phyloP scores from a whole-genome alignment of 2,888 invertebrate genomes.

The Acholoe squamosa region DNA sequence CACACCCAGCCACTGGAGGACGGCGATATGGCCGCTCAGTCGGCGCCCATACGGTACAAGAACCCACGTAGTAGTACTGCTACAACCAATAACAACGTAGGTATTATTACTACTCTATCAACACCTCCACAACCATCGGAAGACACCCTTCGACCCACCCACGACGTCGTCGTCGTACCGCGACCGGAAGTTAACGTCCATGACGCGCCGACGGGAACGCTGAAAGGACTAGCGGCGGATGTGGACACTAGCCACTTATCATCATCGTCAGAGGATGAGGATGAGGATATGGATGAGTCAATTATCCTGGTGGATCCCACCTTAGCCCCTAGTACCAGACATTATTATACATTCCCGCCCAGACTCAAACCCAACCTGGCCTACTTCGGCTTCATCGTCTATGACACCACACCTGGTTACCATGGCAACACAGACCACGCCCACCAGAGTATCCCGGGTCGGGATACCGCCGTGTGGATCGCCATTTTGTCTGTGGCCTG shows the following conservation, averaged over 20 bases:
- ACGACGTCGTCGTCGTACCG: not conserved
- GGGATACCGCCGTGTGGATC: not conserved
- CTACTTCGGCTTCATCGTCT: conserved; percentile 33
- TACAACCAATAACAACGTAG: no score
- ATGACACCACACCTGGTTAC: conserved; percentile 37
- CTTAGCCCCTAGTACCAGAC: not conserved
- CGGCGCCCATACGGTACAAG: not conserved
- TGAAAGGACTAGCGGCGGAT: not conserved
- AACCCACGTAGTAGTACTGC: no score
- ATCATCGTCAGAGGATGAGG: not conserved
- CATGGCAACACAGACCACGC: not conserved
- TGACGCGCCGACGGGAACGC: not conserved
- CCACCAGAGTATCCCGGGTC: not conserved
- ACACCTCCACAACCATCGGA: not conserved
- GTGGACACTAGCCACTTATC: no score
- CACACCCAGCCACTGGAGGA: not conserved
- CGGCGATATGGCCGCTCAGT: not conserved
- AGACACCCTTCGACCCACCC: not conserved
- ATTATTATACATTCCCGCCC: not conserved
- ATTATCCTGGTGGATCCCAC: not conserved
- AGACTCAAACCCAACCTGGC: conserved; percentile 5
- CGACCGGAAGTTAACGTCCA: not conserved
- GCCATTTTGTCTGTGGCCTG: not conserved
- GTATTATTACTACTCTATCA: not conserved
- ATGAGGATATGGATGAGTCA: not conserved